Conservation (phyloP, 2,113 vertebrate species). For the Sturnira hondurensis region DNA sequence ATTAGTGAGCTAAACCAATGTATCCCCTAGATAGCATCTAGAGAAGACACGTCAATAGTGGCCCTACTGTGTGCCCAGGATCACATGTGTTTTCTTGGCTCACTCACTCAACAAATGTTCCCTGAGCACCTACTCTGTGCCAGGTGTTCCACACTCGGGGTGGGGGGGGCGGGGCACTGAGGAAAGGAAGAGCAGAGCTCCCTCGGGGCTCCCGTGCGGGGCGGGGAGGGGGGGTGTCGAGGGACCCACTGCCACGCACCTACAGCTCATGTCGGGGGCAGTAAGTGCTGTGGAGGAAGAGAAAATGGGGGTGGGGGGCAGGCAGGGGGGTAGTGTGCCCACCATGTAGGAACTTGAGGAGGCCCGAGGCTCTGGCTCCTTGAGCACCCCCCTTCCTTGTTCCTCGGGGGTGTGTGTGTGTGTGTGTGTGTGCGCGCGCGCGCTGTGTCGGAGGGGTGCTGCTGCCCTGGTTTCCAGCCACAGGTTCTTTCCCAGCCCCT, state of each 20-base stretch:
- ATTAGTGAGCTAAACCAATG: background rate
- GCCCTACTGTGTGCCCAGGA: background rate
- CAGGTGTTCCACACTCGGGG: background rate
- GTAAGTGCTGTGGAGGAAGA: background rate
- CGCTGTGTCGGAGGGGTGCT: too few species aligned
- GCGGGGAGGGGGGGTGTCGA: too few species aligned
- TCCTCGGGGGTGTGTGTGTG: background rate
- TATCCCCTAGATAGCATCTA: background rate
- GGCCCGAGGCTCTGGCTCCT: too few species aligned
- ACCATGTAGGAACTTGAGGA: too few species aligned
- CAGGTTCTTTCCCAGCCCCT: background rate
- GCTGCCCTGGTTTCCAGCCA: background rate
- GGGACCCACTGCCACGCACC: background rate
- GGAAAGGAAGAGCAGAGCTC: background rate
- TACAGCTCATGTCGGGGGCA: background rate
- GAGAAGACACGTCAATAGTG: background rate
- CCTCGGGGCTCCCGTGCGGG: fast-evolving
- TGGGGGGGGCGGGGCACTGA: too few species aligned
- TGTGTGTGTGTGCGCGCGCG: too few species aligned
- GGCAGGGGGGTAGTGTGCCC: too few species aligned
- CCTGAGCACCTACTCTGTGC: background rate
- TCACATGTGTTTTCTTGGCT: background rate
- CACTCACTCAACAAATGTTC: background rate
- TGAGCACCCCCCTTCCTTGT: too few species aligned
- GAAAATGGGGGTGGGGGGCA: background rate